Conservation (phyloP, 1,140 invertebrate species). For the Eufriesea mexicana region DNA sequence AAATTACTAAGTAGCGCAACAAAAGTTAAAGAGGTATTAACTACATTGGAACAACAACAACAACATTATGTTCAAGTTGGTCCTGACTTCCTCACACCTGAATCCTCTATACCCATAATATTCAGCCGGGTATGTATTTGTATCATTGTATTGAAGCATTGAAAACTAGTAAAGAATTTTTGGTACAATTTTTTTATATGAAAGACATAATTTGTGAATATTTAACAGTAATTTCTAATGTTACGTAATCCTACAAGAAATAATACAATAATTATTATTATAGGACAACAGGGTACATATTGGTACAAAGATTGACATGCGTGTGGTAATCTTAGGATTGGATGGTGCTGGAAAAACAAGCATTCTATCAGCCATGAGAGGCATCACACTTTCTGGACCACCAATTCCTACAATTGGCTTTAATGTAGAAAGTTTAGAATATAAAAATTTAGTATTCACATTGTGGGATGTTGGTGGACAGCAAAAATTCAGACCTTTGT, state of each 20-base stretch:
- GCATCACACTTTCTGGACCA: constrained; percentile 75
- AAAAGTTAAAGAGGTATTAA: constrained; percentile 83
- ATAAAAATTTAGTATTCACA: constrained; percentile 84
- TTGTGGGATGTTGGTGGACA: constrained; percentile 86
- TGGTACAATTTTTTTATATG: no score
- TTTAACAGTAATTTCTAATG: no score
- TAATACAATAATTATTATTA: background rate
- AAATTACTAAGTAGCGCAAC: constrained; percentile 82
- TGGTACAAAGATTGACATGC: constrained; percentile 86
- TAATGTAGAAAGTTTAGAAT: constrained; percentile 85
- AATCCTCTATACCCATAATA: constrained; percentile 85
- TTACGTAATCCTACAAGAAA: background rate
- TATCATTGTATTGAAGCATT: background rate
- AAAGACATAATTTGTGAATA: no score
- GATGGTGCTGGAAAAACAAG: constrained; percentile 86
- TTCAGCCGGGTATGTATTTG: constrained; percentile 83
- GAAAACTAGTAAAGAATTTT: no score
- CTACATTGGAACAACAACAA: constrained; percentile 84
- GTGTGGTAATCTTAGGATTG: constrained; percentile 84
- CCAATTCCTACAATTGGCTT: constrained; percentile 84
- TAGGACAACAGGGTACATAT: constrained; percentile 87
- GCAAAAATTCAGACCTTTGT: constrained; percentile 83
- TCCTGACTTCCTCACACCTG: constrained; percentile 84
- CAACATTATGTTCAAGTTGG: constrained; percentile 84
- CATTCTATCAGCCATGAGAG: constrained; percentile 86